Evolutionary conservation across 2,888 invertebrate genomes (phyloP).

Genomic region (Willowsia nigromaculata): DNA sequence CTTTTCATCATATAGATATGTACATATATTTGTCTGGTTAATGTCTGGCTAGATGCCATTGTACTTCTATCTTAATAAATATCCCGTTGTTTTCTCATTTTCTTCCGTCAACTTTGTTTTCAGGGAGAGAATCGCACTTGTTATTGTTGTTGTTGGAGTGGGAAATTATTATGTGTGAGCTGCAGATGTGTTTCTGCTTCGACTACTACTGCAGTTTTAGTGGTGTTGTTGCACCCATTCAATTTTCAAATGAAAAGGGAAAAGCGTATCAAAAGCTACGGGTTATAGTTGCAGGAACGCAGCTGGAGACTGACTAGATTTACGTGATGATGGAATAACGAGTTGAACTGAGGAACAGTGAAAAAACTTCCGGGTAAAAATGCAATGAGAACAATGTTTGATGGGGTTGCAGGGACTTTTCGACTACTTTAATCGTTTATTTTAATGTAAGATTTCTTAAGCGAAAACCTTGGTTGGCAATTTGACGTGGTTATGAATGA

Average conservation of each 20-base stretch:
- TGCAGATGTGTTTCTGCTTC: conserved; percentile 1
- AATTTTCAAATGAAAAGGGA: conserved; percentile 50
- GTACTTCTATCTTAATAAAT: conserved; percentile 56
- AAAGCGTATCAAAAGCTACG: conserved; percentile 18
- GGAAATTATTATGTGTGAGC: conserved; percentile 37
- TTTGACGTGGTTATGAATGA: not conserved
- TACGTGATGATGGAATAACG: conserved; percentile 55
- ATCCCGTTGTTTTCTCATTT: conserved; percentile 71
- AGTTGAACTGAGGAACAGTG: conserved; percentile 15
- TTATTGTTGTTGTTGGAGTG: conserved; percentile 35
- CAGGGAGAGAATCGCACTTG: not conserved
- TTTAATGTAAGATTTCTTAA: not conserved
- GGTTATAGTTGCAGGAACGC: conserved; percentile 6
- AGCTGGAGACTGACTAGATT: conserved; percentile 52
- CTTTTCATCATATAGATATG: too few relatives aligned
- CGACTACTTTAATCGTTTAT: too few relatives aligned
- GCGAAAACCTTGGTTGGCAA: not conserved
- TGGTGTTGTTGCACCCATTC: conserved; percentile 35
- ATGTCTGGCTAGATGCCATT: conserved; percentile 45
- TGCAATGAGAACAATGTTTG: not conserved
- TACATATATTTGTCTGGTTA: not conserved
- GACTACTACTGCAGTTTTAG: not conserved
- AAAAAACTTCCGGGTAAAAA: conserved; percentile 57
- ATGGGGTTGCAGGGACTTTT: too few relatives aligned
- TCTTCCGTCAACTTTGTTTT: conserved; percentile 66